Percentiles rank a stretch among this genome's conserved stretches.
Evolutionary conservation across 2,797 vertebrate species (phyloP).

Genomic region (Lutjanus campechanus): DNA sequence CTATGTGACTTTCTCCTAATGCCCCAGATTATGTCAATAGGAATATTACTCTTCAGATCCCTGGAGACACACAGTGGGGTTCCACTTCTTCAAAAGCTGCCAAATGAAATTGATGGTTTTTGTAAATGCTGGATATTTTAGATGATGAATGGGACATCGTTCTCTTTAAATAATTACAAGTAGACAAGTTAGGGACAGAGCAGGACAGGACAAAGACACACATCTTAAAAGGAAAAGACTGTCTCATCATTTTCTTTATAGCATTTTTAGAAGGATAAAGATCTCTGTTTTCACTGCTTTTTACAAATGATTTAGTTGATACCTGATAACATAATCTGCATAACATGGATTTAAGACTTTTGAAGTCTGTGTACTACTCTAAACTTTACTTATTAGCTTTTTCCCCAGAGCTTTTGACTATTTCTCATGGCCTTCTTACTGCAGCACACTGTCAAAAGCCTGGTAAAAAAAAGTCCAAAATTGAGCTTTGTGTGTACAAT

Average conservation of each 20-base stretch:
- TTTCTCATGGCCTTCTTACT: no score
- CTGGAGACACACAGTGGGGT: conserved; percentile 8
- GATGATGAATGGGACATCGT: neutral
- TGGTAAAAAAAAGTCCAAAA: no score
- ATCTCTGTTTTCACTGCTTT: no score
- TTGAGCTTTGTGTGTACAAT: neutral
- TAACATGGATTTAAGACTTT: neutral
- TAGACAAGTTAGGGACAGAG: neutral
- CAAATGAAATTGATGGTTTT: neutral
- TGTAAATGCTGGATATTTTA: neutral
- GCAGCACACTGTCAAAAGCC: no score
- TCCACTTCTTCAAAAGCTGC: neutral
- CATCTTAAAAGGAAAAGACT: neutral
- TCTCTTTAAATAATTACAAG: neutral
- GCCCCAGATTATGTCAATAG: conserved; percentile 40
- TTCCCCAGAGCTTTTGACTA: neutral
- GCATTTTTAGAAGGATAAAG: neutral
- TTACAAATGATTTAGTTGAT: neutral
- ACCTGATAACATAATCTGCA: neutral
- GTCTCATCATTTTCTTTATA: no score
- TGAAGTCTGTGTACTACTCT: neutral
- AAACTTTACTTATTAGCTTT: neutral
- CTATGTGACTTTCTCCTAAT: conserved; percentile 45
- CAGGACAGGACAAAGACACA: neutral
- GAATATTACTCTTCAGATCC: conserved; percentile 34